Base-by-base conservation (phyloP, 1,140 invertebrate genomes). In the Dreissena rostriformis region DNA sequence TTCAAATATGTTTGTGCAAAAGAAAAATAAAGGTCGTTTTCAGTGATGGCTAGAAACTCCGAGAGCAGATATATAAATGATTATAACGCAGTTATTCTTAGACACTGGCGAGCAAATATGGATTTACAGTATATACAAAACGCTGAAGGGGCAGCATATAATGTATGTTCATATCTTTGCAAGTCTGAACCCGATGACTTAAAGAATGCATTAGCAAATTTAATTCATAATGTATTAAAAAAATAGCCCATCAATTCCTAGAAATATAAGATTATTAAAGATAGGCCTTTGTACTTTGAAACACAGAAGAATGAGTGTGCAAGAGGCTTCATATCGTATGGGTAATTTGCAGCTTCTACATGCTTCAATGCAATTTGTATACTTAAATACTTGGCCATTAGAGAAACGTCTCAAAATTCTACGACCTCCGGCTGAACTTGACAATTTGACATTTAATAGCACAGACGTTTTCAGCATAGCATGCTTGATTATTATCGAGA, bases 111-210 rank as follows among this genome's bases (percentile, higher is more conserved):
- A 57, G 86, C 84, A 67, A 87, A 87, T 76, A 86, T 86, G 84
- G 86, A 87, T 68, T 79, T 86, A 24, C 86, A 86, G 53, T 51
- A 86, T 7, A 75, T 86, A 15, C 17, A 65, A n/a, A 75, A 82
- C 71, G 85, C 84, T 77, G 75, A 86, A 70, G 70, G 79, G 14
- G 86, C 84, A 49, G 86, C 81, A 52, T 86, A 87, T 67, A 86
- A 86, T 78, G 80, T 87, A 17, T 86, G 84, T 70, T n/a, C 63
- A 22, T 87, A 87, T 55, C 39, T 87, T 57, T 72, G 22, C 49
- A 39, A 29, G 70, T 72, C 22, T 17, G 22, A 88, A 67, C 85
- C 85, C n/a, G 84, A 85, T 72, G 85, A 87, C 52, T 68, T 88
- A 66, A 85, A 76, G 70, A 71, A 84, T 72, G 76, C 78, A 53